Evolutionary conservation across 2,113 vertebrate genomes (phyloP).

Genomic region (Gadus macrocephalus): DNA sequence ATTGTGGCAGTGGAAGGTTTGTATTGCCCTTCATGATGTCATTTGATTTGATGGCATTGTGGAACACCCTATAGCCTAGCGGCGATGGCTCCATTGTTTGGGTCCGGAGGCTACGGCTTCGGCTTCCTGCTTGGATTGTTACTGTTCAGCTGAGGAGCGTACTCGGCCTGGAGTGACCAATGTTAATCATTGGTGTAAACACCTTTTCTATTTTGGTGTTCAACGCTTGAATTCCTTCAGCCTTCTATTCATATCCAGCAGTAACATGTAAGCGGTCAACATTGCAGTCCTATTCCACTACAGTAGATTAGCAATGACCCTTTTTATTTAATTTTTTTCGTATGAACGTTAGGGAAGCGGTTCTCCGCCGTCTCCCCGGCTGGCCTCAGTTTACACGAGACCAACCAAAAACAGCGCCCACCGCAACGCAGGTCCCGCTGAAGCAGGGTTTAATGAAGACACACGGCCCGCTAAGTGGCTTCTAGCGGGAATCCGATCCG

Average conservation of each 20-base stretch:
- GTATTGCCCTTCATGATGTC: slow-evolving; percentile 34
- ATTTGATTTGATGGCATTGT: slow-evolving; percentile 10
- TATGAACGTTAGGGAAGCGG: background rate
- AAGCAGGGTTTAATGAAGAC: background rate
- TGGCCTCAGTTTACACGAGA: slow-evolving; percentile 9
- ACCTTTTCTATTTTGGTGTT: slow-evolving; percentile 22
- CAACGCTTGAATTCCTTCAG: slow-evolving; percentile 6
- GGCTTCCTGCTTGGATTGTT: slow-evolving; percentile 2
- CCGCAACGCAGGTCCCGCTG: slow-evolving; percentile 6
- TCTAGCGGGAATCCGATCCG: slow-evolving; percentile 34
- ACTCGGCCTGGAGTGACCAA: background rate
- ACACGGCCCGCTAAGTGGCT: background rate
- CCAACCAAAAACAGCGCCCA: background rate
- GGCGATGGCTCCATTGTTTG: slow-evolving; percentile 25
- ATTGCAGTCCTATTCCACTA: no score
- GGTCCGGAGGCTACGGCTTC: slow-evolving; percentile 4
- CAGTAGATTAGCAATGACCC: background rate
- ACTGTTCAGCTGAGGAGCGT: slow-evolving; percentile 7
- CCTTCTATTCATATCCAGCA: slow-evolving; percentile 15
- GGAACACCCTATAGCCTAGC: slow-evolving; percentile 18
- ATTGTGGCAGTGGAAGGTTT: background rate
- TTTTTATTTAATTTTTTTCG: background rate
- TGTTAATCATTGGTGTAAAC: slow-evolving; percentile 12
- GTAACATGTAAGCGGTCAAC: slow-evolving; percentile 5
- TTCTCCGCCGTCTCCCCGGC: background rate